These are phyloP conservation scores for Melinaea menophilus DNA, from an alignment of 2,888 invertebrate species.

Conservation along the genomic window DNA sequence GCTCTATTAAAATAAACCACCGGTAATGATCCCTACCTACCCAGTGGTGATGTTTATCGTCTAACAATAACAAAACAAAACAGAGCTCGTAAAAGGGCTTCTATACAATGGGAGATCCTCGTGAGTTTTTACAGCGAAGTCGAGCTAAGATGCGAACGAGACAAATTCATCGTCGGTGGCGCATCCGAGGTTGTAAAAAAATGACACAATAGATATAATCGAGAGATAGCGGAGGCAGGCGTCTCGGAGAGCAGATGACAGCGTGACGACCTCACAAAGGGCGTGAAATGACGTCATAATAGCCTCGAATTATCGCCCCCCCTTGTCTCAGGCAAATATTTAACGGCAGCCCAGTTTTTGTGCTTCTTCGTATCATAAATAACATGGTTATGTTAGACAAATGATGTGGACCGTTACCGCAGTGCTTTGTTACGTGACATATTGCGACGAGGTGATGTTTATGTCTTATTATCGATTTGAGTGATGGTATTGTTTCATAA, in stretches of 20 bases:
- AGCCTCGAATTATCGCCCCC: constrained; percentile 77
- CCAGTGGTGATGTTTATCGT: constrained; percentile 76
- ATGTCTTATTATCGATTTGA: constrained; percentile 73
- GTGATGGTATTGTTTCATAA: constrained; percentile 45
- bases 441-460: constrained; percentile 71
- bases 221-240: constrained; percentile 74
- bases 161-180: constrained; percentile 76
- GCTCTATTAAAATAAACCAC: constrained; percentile 63
- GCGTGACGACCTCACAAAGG: constrained; percentile 75
- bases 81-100: constrained; percentile 73
- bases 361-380: constrained; percentile 74
- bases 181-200: constrained; percentile 73
- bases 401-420: constrained; percentile 74
- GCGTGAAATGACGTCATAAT: constrained; percentile 78
- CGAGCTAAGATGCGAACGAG: constrained; percentile 69
- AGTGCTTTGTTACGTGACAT: constrained; percentile 71
- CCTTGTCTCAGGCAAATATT: constrained; percentile 78
- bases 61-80: constrained; percentile 78
- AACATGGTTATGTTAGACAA: constrained; percentile 69
- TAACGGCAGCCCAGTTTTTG: constrained; percentile 73
- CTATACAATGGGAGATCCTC: constrained; percentile 72
- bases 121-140: constrained; percentile 71
- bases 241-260: constrained; percentile 78
- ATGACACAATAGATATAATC: constrained; percentile 76
- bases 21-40: constrained; percentile 74